Conservation (phyloP, 2,797 vertebrate genomes). For the Sphenodon punctatus region DNA sequence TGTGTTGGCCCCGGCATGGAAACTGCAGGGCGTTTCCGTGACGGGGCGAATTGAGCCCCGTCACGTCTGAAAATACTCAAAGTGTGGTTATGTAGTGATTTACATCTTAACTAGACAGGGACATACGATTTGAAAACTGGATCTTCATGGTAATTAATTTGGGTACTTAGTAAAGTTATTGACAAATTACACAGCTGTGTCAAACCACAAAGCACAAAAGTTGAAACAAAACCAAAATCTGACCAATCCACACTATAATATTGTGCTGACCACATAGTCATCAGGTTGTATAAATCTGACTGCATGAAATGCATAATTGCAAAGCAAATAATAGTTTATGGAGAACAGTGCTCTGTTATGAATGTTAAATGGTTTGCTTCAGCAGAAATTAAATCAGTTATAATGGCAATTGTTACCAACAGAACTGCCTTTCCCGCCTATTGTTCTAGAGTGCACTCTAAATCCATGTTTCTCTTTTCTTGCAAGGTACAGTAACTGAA, state of each 20-base stretch:
- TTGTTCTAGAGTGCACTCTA: constrained; percentile 37
- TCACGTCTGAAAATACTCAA: too few species aligned
- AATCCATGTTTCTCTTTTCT: not conserved
- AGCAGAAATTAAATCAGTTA: constrained; percentile 28
- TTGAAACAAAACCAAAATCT: constrained; percentile 13
- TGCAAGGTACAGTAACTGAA: not conserved
- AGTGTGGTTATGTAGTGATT: constrained; percentile 23
- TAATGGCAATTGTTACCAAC: constrained; percentile 35
- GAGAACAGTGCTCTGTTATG: not conserved
- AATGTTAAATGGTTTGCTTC: not conserved
- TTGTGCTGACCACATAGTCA: not conserved
- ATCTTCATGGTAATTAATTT: constrained; percentile 25
- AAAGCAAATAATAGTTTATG: constrained; percentile 11
- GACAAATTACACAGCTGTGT: constrained; percentile 12
- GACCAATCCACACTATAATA: not conserved
- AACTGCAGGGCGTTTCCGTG: too few species aligned
- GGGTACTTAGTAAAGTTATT: constrained; percentile 50
- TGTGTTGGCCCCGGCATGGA: too few species aligned
- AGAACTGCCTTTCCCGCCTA: constrained; percentile 33
- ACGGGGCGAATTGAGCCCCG: too few species aligned
- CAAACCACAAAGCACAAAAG: constrained; percentile 1
- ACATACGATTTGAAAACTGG: constrained; percentile 33
- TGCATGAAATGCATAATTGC: not conserved
- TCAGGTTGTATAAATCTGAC: not conserved
- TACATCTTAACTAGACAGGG: constrained; percentile 25